Conservation (phyloP, 2,113 vertebrate species). For the Chunga burmeisteri region DNA sequence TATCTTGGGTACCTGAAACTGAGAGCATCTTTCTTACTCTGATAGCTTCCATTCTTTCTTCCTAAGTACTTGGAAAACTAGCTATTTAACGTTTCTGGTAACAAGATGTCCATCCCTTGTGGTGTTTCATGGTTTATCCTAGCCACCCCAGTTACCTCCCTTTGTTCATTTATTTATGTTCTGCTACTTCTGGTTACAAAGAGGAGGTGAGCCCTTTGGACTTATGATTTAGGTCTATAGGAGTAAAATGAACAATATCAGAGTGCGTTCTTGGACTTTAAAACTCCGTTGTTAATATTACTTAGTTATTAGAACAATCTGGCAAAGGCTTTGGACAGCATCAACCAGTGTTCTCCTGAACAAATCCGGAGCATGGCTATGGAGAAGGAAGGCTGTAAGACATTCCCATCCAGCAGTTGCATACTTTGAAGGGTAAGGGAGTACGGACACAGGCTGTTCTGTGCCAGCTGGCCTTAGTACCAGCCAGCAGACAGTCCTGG, state of each 20-base stretch:
- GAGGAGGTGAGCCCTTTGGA: background rate
- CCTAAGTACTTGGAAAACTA: background rate
- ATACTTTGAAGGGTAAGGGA: background rate
- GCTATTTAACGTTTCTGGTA: background rate
- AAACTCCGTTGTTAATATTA: background rate
- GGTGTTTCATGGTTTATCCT: background rate
- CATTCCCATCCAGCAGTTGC: background rate
- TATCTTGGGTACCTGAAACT: background rate
- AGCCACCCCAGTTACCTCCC: background rate
- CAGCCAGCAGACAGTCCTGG: background rate
- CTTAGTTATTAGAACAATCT: background rate
- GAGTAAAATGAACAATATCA: background rate
- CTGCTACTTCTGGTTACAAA: background rate
- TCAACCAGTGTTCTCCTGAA: background rate
- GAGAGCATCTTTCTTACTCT: background rate
- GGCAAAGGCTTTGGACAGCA: background rate
- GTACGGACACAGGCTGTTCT: background rate
- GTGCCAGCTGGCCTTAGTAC: conserved; percentile 5
- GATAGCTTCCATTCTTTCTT: background rate
- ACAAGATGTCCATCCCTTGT: background rate
- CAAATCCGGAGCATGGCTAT: background rate
- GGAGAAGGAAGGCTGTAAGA: background rate
- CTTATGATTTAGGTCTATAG: background rate
- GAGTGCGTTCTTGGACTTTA: background rate
- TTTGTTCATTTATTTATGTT: background rate